Evolutionary conservation across 2,888 invertebrate genomes (phyloP), one percentile per base, ranked within the genome.

Genomic region (Hemicrepidius hirtus): DNA sequence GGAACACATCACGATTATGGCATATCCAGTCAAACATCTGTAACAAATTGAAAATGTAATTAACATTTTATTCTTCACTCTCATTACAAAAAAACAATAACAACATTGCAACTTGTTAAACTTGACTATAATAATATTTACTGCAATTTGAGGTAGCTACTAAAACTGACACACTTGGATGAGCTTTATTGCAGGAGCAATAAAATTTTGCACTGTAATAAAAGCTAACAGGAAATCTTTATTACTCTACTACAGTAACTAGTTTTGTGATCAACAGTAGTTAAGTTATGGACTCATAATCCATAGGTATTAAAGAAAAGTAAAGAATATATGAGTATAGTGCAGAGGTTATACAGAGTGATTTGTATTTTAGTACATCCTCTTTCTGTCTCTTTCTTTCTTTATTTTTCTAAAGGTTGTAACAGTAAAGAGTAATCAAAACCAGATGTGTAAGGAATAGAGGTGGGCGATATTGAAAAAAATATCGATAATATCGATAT

Each of bases 11-110:
- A 68, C 97, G 92, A 85, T 98, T 97, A 86, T 97, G 97, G 81
- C 95, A 94, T 76, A 98, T 97, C 98, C 98, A 98, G 84, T 98
- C 97, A 84, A 98, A 94, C 97, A 98, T 98, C 93, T 97, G 87
- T 6, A 85, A 84, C 76, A 63, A 53, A n/a, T n/a, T n/a, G n/a
- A n/a, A n/a, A n/a, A n/a, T n/a, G n/a, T n/a, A n/a, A n/a, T n/a
- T n/a, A n/a, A n/a, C n/a, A n/a, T n/a, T n/a, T n/a, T n/a, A n/a
- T n/a, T n/a, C n/a, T n/a, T n/a, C n/a, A n/a, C n/a, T n/a, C n/a
- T n/a, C n/a, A n/a, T n/a, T n/a, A n/a, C n/a, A n/a, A n/a, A n/a
- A n/a, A n/a, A n/a, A n/a, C n/a, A n/a, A n/a, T n/a, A 32, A 32
- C 7, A 32, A 7, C 32, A 32, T 32, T 32, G 4, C 1, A 32